Evolutionary conservation across 2,113 vertebrate genomes (phyloP), one percentile per base, ranked within the genome.

Genomic region (Limanda limanda): DNA sequence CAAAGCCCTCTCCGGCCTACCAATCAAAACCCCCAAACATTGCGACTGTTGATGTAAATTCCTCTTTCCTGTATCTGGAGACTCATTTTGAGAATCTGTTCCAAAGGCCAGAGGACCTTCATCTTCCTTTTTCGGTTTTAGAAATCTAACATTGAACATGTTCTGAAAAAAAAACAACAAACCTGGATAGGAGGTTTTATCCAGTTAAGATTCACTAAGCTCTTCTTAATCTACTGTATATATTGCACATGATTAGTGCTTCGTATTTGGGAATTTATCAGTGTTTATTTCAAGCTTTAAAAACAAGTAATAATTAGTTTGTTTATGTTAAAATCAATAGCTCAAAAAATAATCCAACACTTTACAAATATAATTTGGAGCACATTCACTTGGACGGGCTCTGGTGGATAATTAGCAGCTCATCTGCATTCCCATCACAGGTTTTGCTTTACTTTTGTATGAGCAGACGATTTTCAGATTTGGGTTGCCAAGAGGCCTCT

Each of bases 1-100:
- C n/a, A 4, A 79, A 79, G 69, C 67, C 42, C 65, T 71, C 74
- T 64, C 42, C 62, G 10, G 55, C 71, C 82, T 81, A 76, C 79
- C 80, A 82, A 86, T 87, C 78, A 82, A 78, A 89, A 87, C 24
- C 63, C 45, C 77, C 81, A 79, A 91, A 90, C 71, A 82, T 40
- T 65, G 51, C 15, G 61, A 78, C 74, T 60, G 45, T n/a, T 6
- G 68, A 82, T 74, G 74, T 74, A 79, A 79, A 76, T 68, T 65
- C 21, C 37, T 52, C n/a, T 3, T 51, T 54, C 83, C 40, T 52
- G 71, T 55, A 63, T 65, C 61, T 27, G 25, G 52, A 80, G 63
- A 66, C 48, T 74, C 23, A 78, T 84, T 79, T 58, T 20, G 20
- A 11, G 79, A 76, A 84, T 71, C 8, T 75, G 47, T 68, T 48